These are phyloP conservation scores for Cataglyphis livida DNA, from an alignment of 2,888 invertebrate species.

Conservation along the genomic window DNA sequence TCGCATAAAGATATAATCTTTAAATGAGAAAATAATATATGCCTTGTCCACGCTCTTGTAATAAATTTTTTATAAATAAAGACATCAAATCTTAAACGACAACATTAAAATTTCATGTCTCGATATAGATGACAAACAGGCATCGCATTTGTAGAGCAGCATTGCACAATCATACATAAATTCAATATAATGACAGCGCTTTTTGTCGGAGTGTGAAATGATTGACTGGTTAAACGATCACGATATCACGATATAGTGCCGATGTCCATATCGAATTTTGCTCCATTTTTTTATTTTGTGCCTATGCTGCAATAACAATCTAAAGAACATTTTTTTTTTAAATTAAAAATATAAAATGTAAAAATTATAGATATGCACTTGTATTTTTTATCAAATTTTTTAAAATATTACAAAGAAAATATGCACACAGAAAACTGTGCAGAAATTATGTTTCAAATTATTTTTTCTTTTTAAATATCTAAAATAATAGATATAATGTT, in stretches of 20 bases:
- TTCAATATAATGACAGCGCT: conserved; percentile 13
- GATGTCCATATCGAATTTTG: not conserved
- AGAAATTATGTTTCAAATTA: not conserved
- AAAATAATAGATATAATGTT: not conserved
- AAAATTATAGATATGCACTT: not conserved
- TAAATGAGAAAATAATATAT: not conserved
- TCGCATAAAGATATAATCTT: not conserved
- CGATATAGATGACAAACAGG: not conserved
- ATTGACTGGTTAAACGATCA: conserved; percentile 10
- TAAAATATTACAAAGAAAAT: not conserved
- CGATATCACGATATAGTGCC: not conserved
- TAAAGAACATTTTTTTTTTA: not conserved
- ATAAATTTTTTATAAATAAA: not conserved
- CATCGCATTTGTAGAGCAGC: conserved; percentile 6
- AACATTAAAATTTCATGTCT: not conserved
- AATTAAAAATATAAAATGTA: not conserved
- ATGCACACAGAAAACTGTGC: not conserved
- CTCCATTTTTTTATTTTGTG: not conserved
- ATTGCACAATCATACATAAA: conserved; percentile 24
- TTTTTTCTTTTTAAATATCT: not conserved
- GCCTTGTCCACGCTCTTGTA: not conserved
- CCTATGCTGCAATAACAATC: not conserved
- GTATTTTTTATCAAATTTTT: not conserved
- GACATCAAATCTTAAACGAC: not conserved
- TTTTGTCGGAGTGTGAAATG: conserved; percentile 34